Evolutionary conservation across 2,888 invertebrate species (phyloP), one percentile per base, ranked within the genome.

Genomic region (Notodonta dromedarius): DNA sequence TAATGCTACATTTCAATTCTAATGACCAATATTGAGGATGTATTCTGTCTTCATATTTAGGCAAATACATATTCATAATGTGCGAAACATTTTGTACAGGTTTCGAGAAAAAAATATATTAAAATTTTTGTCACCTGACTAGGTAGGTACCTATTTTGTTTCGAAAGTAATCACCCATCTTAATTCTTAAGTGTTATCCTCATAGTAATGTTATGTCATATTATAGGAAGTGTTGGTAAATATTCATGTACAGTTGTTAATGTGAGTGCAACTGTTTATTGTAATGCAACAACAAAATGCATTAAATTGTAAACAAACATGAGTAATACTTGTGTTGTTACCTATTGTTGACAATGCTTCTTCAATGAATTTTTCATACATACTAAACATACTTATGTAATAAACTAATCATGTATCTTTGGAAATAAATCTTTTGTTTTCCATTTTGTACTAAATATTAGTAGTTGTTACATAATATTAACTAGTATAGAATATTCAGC

Each of bases 271-370:
- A 80, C 80, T 84, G 82, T 88, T 87, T 87, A 84, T 83, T 86
- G 80, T 86, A 85, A 82, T 85, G 84, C 83, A 79, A 86, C 80
- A 86, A 86, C 87, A 85, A 85, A 84, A 79, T 88, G 82, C 84
- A 86, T 81, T 83, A 78, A 84, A 85, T 90, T 88, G 87, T 91
- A 90, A 90, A 90, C 90, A 91, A 84, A 80, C 79, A 83, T 86
- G 83, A 85, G 80, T 88, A 85, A 88, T 80, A 75, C 77, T 57
- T 75, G 67, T 73, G 63, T 70, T 69, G 67, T 66, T 71, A 68
- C 71, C 62, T 66, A 62, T 63, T 71, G 70, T 73, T 78, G 77
- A 74, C 77, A 77, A 70, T 72, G 62, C 69, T 67, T 71, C 68
- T 71, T 69, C 57, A 72, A 67, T 72, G 62, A 55, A 58, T 67